phyloP scores from a whole-genome alignment of 2,797 vertebrate species.

The Falco cherrug region DNA sequence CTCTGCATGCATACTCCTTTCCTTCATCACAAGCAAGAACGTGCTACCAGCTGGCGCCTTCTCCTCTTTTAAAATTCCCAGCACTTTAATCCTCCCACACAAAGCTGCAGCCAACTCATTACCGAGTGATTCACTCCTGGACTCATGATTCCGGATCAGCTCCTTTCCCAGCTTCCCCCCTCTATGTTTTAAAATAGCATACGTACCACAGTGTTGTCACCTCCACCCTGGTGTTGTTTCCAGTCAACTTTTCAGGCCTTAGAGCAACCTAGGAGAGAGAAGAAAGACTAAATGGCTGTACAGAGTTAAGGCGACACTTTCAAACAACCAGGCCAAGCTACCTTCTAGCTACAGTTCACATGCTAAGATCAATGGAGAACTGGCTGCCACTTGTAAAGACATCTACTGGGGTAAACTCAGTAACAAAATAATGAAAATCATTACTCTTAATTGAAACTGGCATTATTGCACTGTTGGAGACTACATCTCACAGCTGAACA shows the following conservation, averaged over 20 bases:
- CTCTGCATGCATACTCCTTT: not conserved
- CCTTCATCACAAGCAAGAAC: not conserved
- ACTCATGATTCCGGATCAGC: not conserved
- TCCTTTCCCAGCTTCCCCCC: slow-evolving; percentile 1
- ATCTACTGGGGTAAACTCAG: not conserved
- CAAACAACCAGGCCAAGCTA: not conserved
- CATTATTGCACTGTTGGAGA: not conserved
- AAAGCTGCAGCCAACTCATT: slow-evolving; percentile 33
- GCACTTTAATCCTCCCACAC: slow-evolving; percentile 39
- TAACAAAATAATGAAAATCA: not conserved
- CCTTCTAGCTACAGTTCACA: not conserved
- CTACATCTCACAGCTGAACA: not conserved
- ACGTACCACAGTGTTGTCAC: not conserved
- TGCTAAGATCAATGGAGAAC: not conserved
- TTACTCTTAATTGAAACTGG: not conserved
- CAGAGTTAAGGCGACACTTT: not conserved
- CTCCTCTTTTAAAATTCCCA: not conserved
- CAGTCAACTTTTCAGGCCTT: not conserved
- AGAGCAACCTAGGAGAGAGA: not conserved
- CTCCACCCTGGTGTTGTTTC: not conserved
- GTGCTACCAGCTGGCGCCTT: not conserved
- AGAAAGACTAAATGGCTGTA: not conserved
- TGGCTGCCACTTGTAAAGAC: not conserved
- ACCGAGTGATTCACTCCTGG: not conserved
- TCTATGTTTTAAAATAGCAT: not conserved